A percentile compares a stretch with the other conserved stretches of the same genome.
Evolutionary conservation across 2,113 vertebrate species (phyloP).

Genomic region (Mirza zaza): DNA sequence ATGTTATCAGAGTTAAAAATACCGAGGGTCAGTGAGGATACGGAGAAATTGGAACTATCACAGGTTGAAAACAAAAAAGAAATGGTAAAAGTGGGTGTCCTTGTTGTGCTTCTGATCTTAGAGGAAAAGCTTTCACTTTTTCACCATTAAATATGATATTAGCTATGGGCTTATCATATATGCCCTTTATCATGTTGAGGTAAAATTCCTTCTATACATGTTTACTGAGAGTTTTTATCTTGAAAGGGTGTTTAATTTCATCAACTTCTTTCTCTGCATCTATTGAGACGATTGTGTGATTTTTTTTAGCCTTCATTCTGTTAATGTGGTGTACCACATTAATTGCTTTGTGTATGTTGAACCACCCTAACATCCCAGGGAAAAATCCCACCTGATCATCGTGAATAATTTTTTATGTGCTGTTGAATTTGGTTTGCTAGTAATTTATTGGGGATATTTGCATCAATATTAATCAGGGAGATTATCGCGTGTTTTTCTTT

Average conservation of each 20-base stretch:
- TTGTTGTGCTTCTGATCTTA: neutral
- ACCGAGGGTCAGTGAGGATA: neutral
- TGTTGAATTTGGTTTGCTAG: neutral
- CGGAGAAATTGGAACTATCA: neutral
- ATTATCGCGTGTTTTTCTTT: neutral
- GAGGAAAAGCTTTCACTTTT: neutral
- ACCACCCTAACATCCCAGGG: neutral
- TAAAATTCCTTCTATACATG: neutral
- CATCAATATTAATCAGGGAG: neutral
- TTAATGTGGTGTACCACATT: neutral
- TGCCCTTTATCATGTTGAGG: neutral
- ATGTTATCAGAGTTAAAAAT: neutral
- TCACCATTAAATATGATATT: neutral
- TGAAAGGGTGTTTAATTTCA: neutral
- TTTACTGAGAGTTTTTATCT: neutral
- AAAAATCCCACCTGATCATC: neutral
- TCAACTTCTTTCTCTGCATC: neutral
- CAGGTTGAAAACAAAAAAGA: neutral
- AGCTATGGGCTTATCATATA: neutral
- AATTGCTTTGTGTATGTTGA: neutral
- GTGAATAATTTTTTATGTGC: neutral
- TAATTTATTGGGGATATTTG: neutral
- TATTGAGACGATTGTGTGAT: neutral
- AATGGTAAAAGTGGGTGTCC: neutral
- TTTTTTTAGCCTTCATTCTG: neutral